Base-by-base conservation (phyloP, 2,888 invertebrate species). In the Cosmopolites sordidus region DNA sequence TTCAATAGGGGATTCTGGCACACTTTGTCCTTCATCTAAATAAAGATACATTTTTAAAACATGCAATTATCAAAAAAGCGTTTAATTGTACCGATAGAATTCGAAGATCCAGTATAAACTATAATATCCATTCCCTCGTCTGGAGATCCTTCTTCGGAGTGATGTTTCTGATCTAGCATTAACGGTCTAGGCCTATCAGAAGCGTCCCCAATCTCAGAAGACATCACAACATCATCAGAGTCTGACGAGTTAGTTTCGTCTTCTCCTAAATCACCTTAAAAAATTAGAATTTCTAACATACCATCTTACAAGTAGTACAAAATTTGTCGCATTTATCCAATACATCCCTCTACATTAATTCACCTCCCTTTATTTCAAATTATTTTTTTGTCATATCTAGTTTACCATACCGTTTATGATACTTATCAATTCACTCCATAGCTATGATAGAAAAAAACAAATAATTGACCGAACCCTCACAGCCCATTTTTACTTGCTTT, bases 1-100 rank as follows among this genome's bases (percentile, higher is more conserved):
- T 48, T 59, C 47, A 15, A 57, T 51, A 17, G 60, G 54, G 14
- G 58, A 58, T 42, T 54, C 58, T 6, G 54, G 54, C 6, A 58
- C 45, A 17, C 58, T 54, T 1, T 44, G 47, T 16, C 14, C 37
- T 50, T 57, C 53, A 11, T 53, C 53, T 53, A 27, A 17, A 42
- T 17, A 15, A 16, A 9, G 9, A 12, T 5, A 22, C 11, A n/a
- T n/a, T n/a, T n/a, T 9, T 12, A 12, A 12, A 22, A 4, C 15
- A 43, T 29, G 6, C 4, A 33, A 33, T 33, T 33, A 33, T 33
- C 11, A 33, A 4, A 12, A 33, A 33, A 3, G 33, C 33, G 11
- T 33, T 33, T 5, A 33, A 12, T 16, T 14, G 30, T 42, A 51
- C 56, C 56, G 12, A 44, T 18, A 11, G 49, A 46, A 40, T 37